A percentile compares a stretch with the other conserved stretches of the same genome.
These are phyloP conservation scores for Cercopithecus diana DNA, from an alignment of 2,797 vertebrate species.

Conservation along the genomic window DNA sequence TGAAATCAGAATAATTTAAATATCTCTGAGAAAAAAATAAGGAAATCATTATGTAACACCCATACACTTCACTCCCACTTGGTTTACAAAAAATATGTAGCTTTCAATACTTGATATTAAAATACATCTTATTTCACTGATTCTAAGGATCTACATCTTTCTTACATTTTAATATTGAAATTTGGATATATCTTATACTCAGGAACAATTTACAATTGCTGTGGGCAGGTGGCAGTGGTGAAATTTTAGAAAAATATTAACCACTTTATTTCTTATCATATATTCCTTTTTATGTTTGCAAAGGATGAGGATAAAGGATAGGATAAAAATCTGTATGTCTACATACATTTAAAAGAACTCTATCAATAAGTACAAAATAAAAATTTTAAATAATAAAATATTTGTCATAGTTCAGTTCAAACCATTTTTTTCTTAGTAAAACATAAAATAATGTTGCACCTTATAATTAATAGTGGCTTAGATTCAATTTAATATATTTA, in stretches of 20 bases:
- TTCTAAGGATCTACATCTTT: slow-evolving; percentile 2
- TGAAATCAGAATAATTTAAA: slow-evolving; percentile 44
- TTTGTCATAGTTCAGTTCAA: slow-evolving; percentile 38
- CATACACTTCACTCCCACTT: not conserved
- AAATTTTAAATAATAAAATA: slow-evolving; percentile 38
- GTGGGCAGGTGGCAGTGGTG: not conserved
- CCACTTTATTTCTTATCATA: slow-evolving; percentile 28
- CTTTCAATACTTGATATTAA: slow-evolving; percentile 56
- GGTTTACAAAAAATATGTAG: slow-evolving; percentile 21
- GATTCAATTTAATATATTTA: slow-evolving; percentile 45
- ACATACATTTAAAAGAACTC: slow-evolving; percentile 18
- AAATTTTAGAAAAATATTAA: slow-evolving; percentile 55
- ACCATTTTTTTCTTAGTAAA: not conserved
- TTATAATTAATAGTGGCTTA: slow-evolving; percentile 38
- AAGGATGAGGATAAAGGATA: not conserved
- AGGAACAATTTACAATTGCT: slow-evolving; percentile 27
- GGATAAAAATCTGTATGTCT: not conserved
- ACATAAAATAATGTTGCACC: not conserved
- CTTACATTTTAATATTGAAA: slow-evolving; percentile 38
- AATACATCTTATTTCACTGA: slow-evolving; percentile 40
- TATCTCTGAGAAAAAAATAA: slow-evolving; percentile 45
- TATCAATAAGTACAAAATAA: slow-evolving; percentile 43
- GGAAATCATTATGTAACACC: not conserved
- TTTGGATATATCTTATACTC: not conserved
- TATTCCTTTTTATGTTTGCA: slow-evolving; percentile 25